A percentile compares a stretch with the other conserved stretches of the same genome.
These are phyloP conservation scores for Chrysodeixis includens DNA, from an alignment of 2,888 invertebrate species.

Conservation along the genomic window DNA sequence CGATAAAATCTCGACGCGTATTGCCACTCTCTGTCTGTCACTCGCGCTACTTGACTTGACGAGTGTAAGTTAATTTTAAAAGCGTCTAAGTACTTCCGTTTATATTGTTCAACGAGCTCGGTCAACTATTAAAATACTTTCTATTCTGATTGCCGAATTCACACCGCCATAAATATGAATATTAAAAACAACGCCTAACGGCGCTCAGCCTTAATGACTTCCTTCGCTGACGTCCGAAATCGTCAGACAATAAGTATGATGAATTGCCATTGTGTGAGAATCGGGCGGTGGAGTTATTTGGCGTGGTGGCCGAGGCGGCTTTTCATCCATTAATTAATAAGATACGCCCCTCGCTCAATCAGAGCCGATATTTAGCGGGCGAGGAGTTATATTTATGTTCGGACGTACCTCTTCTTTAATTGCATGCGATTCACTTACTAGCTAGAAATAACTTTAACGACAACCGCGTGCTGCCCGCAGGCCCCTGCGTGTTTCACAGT, in stretches of 20 bases:
- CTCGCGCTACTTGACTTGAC: constrained; percentile 66
- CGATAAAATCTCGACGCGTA: constrained; percentile 78
- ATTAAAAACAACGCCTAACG: constrained; percentile 76
- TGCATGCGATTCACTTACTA: constrained; percentile 81
- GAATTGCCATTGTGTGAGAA: constrained; percentile 86
- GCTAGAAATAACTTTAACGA: constrained; percentile 77
- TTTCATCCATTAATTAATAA: constrained; percentile 86
- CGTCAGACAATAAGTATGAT: constrained; percentile 87
- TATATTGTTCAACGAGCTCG: constrained; percentile 60
- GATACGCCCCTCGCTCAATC: constrained; percentile 85
- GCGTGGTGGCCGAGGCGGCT: constrained; percentile 80
- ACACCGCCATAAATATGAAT: constrained; percentile 72
- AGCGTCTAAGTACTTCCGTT: constrained; percentile 66
- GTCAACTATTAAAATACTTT: constrained; percentile 59
- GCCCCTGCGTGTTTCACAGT: constrained; percentile 57
- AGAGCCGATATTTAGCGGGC: constrained; percentile 79
- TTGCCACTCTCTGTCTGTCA: constrained; percentile 76
- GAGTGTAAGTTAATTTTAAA: constrained; percentile 67
- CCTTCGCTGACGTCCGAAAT: constrained; percentile 85
- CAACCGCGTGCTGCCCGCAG: constrained; percentile 68
- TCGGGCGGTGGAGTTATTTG: constrained; percentile 76
- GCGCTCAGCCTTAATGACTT: constrained; percentile 80
- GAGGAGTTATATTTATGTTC: constrained; percentile 80
- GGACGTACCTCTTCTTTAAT: constrained; percentile 82
- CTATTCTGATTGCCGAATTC: constrained; percentile 70